phyloP scores from a whole-genome alignment of 2,797 vertebrate genomes.

The Esox masquinongy region DNA sequence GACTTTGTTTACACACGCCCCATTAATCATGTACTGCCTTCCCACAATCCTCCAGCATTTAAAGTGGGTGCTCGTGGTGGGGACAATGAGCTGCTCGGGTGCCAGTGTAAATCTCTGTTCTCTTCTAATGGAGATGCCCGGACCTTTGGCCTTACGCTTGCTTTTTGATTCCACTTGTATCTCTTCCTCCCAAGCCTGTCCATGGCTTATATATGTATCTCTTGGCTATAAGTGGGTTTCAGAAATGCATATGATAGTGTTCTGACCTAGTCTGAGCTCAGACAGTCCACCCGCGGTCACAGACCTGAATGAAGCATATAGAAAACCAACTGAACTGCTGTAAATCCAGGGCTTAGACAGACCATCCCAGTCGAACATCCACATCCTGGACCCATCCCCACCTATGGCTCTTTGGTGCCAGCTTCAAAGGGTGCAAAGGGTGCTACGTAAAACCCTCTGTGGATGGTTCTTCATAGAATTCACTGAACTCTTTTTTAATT shows the following conservation, averaged over 20 bases:
- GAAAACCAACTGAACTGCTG: constrained; percentile 4
- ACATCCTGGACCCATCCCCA: too few relatives aligned
- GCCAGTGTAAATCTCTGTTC: constrained; percentile 70
- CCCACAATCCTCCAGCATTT: constrained; percentile 71
- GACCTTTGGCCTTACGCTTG: constrained; percentile 56
- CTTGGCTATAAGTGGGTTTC: constrained; percentile 35
- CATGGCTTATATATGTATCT: constrained; percentile 63
- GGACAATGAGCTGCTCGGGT: constrained; percentile 67
- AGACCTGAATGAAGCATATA: constrained; percentile 25
- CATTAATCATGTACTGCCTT: constrained; percentile 80
- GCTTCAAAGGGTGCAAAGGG: too few relatives aligned
- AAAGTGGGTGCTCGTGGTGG: constrained; percentile 64
- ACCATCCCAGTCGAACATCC: too few relatives aligned
- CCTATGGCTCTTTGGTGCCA: too few relatives aligned
- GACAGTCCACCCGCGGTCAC: constrained; percentile 39
- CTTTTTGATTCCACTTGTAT: constrained; percentile 54
- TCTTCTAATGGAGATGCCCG: constrained; percentile 54
- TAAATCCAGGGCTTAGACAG: constrained; percentile 25
- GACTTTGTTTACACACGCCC: constrained; percentile 80
- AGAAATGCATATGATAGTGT: constrained; percentile 33
- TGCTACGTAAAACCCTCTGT: too few relatives aligned
- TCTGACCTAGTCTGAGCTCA: constrained; percentile 43
- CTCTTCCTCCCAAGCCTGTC: constrained; percentile 42
- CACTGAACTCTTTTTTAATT: too few relatives aligned
- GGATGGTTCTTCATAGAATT: too few relatives aligned